A percentile compares a stretch with the other conserved stretches of the same genome.
Evolutionary conservation across 1,140 invertebrate genomes (phyloP).

Genomic region (Leptopilina boulardi): DNA sequence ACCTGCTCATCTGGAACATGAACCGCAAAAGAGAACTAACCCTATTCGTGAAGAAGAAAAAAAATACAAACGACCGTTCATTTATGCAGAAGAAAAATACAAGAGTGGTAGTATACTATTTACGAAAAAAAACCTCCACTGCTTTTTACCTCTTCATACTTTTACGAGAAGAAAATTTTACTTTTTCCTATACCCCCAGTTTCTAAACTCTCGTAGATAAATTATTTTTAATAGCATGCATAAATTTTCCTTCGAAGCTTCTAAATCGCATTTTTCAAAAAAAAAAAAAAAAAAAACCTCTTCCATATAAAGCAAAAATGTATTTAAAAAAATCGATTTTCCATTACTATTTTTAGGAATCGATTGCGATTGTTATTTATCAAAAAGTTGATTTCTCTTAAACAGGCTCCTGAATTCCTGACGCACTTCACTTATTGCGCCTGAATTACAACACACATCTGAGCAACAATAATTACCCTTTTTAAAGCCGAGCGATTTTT

Average conservation of each 20-base stretch:
- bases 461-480: conserved; percentile 38
- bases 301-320: not conserved
- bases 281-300: not conserved
- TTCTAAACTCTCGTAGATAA: not conserved
- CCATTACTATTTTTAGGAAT: conserved; percentile 38
- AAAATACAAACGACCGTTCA: not conserved
- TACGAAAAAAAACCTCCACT: not conserved
- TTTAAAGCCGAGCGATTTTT: conserved; percentile 37
- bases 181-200: not conserved
- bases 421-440: not conserved
- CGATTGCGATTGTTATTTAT: conserved; percentile 25
- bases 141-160: not conserved
- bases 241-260: not conserved
- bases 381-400: not conserved
- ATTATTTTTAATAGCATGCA: conserved; percentile 20
- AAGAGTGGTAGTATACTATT: not conserved
- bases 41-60: not conserved
- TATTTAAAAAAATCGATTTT: not conserved
- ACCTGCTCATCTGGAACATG: not conserved
- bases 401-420: conserved; percentile 32
- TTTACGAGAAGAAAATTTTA: conserved; percentile 13
- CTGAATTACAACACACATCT: conserved; percentile 11
- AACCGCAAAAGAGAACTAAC: not conserved
- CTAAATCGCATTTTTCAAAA: not conserved
- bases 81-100: not conserved